Percentiles rank a stretch among this genome's conserved stretches.
These are phyloP conservation scores for Actinopyga echinites DNA, from an alignment of 53 echinoderm and acorn worm genomes.

Conservation along the genomic window DNA sequence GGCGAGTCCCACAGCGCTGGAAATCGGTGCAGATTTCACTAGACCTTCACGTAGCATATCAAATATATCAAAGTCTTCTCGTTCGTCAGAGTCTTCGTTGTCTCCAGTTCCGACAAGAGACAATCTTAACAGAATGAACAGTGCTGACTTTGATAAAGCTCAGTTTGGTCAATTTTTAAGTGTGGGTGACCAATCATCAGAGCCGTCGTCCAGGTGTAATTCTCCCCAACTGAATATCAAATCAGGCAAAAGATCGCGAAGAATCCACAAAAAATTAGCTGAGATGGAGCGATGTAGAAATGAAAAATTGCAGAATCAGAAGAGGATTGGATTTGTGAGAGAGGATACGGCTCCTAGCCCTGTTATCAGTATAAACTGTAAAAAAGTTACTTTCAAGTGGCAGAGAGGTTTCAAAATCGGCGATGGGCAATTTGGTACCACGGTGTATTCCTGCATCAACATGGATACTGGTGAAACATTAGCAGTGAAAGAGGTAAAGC, in stretches of 20 bases:
- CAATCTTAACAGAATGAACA: constrained; percentile 13
- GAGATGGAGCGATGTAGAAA: constrained; percentile 65
- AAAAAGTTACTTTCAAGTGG: constrained; percentile 99
- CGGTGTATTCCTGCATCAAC: constrained; percentile 96
- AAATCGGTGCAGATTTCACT: not conserved
- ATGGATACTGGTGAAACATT: constrained; percentile 97
- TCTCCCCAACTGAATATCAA: constrained; percentile 17
- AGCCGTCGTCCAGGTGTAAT: not conserved
- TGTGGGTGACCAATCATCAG: not conserved
- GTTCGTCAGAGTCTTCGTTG: constrained; percentile 30
- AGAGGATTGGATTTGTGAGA: constrained; percentile 77
- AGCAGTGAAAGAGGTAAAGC: constrained; percentile 94
- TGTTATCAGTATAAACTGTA: constrained; percentile 88
- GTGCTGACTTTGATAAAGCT: not conserved
- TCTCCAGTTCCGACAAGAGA: constrained; percentile 32
- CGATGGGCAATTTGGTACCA: constrained; percentile 91
- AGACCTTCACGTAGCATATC: constrained; percentile 34
- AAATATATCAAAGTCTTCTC: constrained; percentile 14
- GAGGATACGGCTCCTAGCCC: constrained; percentile 65
- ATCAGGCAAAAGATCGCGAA: not conserved
- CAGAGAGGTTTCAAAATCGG: constrained; percentile 98
- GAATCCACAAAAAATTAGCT: constrained; percentile 52
- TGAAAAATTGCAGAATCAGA: constrained; percentile 60
- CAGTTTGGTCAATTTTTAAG: not conserved
- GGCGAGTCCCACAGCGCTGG: constrained; percentile 70